Conservation (phyloP, 53 echinoderm and acorn worm genomes). For the Glandiceps talaboti region DNA sequence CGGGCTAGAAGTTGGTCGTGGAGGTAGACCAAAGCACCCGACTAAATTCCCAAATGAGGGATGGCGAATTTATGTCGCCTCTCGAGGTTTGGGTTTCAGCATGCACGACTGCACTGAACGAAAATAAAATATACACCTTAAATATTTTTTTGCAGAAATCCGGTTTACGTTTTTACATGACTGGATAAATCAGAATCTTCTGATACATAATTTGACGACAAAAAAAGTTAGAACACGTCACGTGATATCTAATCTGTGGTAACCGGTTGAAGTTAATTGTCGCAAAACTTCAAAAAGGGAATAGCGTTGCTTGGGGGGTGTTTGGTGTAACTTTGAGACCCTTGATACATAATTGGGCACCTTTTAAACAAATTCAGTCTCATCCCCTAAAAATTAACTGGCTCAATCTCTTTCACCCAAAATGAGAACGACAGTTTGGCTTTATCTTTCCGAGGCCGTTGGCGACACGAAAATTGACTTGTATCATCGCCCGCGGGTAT, state of each 20-base stretch:
- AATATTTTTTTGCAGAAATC: no score
- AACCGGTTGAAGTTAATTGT: no score
- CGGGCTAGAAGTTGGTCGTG: not conserved
- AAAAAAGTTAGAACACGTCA: no score
- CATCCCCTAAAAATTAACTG: not conserved
- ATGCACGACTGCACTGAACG: not conserved
- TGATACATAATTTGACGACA: no score
- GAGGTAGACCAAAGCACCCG: not conserved
- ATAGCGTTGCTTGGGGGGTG: not conserved
- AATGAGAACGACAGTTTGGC: not conserved
- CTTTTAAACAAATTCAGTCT: not conserved
- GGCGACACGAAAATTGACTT: not conserved
- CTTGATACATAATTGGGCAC: not conserved
- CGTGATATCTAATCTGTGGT: no score
- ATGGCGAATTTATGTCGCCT: not conserved
- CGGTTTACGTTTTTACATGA: no score
- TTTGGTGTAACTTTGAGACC: not conserved
- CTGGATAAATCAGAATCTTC: no score
- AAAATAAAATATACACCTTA: not conserved
- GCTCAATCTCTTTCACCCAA: not conserved
- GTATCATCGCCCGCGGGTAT: not conserved
- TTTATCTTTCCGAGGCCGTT: not conserved
- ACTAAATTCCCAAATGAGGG: not conserved
- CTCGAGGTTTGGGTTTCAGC: not conserved
- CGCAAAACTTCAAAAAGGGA: no score